Conservation (phyloP, 92 coral and sea anemone genomes). For the Parazoanthus darwini region DNA sequence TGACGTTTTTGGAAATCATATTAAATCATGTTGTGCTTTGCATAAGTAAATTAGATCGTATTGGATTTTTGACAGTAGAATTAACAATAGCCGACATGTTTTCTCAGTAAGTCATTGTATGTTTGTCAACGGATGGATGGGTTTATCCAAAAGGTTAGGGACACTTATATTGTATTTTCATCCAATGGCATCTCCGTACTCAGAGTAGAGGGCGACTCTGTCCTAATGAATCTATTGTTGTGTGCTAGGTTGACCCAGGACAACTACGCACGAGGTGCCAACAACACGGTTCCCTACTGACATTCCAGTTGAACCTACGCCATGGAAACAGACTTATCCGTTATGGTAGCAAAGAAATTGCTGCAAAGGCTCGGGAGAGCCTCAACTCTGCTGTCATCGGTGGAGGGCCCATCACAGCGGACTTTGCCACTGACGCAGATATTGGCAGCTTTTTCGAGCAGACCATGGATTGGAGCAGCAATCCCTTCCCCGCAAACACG, state of each 20-base stretch:
- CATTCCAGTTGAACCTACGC: slow-evolving; percentile 89
- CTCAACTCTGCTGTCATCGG: slow-evolving; percentile 75
- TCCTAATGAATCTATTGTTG: neutral
- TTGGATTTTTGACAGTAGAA: too few species aligned
- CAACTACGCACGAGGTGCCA: slow-evolving; percentile 86
- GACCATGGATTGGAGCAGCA: slow-evolving; percentile 91
- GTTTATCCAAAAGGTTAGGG: too few species aligned
- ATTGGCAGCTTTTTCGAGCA: slow-evolving; percentile 98
- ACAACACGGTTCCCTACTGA: slow-evolving; percentile 90
- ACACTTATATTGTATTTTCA: too few species aligned
- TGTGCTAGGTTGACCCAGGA: slow-evolving; percentile 80
- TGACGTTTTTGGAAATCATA: too few species aligned
- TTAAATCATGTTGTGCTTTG: too few species aligned
- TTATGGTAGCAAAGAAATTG: slow-evolving; percentile 94
- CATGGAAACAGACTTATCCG: slow-evolving; percentile 98
- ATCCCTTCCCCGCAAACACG: slow-evolving; percentile 64
- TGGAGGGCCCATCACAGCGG: slow-evolving; percentile 78
- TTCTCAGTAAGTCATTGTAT: too few species aligned
- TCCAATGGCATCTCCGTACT: too few species aligned
- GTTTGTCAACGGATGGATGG: too few species aligned
- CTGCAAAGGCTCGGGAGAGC: slow-evolving; percentile 76
- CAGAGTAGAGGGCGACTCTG: neutral
- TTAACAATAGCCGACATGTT: too few species aligned
- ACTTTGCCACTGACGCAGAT: slow-evolving; percentile 95
- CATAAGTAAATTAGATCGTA: too few species aligned